Base-by-base conservation (phyloP, 23 tunicate species). In the Ascidia mentula region DNA sequence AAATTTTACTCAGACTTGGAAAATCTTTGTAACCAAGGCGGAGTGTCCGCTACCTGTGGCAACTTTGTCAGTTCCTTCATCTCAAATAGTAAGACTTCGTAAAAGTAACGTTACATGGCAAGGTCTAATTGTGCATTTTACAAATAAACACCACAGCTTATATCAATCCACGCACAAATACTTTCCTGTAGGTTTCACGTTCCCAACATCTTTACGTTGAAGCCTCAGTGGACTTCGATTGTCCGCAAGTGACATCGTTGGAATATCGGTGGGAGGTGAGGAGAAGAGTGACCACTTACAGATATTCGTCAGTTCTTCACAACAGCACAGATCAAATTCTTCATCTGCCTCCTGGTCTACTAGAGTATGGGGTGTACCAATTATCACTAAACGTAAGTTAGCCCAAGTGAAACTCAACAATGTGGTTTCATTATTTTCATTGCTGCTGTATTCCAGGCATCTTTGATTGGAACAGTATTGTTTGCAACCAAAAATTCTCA, bases 191-290 rank as follows among this genome's bases (percentile, higher is more conserved):
- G 22, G 22, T 53, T 53, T 85, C 78, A 26, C 78, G 72, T 39
- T 77, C 82, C 18, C 78, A 46, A 36, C 36, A 79, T 35, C 31
- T 85, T 20, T 59, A 71, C 59, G 69, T 85, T 34, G 89, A 85
- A 35, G 80, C 90, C 18, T 12, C 36, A 8, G 75, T 86, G 36
- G 26, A 39, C 18, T 86, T 69, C 75, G 72, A 79, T 45, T 86
- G 90, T 59, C 60, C 90, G 8, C 40, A 46, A 37, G 84, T 79
- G 0, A 59, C 31, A n/a, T 46, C 40, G 5, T 59, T 86, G 18
- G 80, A 32, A 4, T 86, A 86, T 40, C 38, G 37, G 34, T 86
- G 90, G 90, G 73, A 78, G 2, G 40, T 86, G 7, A 37, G 74
- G 15, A 45, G 40, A 8, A 53, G 77, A 2, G 61, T 32, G 34